phyloP scores from a whole-genome alignment of 2,888 invertebrate genomes.

The Nephrocerus scutellatus region DNA sequence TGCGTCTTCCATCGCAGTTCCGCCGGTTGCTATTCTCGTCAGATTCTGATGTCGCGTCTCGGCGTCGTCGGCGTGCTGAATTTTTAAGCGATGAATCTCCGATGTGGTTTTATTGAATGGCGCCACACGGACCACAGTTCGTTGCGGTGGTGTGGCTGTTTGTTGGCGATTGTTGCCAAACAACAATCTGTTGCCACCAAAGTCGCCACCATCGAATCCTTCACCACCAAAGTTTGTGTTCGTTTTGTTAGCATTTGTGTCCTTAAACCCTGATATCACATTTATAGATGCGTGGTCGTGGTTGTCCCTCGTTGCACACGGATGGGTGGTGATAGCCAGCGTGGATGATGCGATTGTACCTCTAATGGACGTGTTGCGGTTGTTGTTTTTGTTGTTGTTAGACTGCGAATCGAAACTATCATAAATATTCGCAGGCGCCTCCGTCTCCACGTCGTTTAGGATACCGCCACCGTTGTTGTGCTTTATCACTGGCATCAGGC shows the following conservation, averaged over 20 bases:
- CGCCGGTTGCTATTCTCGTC: not conserved
- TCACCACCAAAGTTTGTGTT: not conserved
- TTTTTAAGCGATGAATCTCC: slow-evolving; percentile 52
- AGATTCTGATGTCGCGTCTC: too few species aligned
- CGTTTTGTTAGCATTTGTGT: slow-evolving; percentile 13
- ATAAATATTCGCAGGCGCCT: slow-evolving; percentile 23
- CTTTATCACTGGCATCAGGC: too few species aligned
- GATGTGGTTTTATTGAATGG: slow-evolving; percentile 41
- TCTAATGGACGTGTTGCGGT: too few species aligned
- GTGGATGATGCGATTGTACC: too few species aligned
- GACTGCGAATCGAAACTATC: slow-evolving; percentile 20
- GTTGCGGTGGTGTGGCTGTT: slow-evolving; percentile 28
- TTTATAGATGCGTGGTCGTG: slow-evolving; percentile 7
- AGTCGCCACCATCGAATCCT: not conserved
- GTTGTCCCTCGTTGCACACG: slow-evolving; percentile 1
- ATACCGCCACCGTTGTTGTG: too few species aligned
- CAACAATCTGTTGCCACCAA: not conserved
- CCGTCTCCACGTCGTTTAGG: too few species aligned
- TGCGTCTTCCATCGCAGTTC: slow-evolving; percentile 16
- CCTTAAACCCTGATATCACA: slow-evolving; percentile 11
- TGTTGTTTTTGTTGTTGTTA: too few species aligned
- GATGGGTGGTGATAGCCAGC: slow-evolving; percentile 10
- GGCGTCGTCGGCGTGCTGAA: slow-evolving; percentile 52
- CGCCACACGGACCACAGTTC: slow-evolving; percentile 50
- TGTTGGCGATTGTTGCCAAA: not conserved